Base-by-base conservation (phyloP, 2,797 vertebrate species). In the Acridotheres tristis region DNA sequence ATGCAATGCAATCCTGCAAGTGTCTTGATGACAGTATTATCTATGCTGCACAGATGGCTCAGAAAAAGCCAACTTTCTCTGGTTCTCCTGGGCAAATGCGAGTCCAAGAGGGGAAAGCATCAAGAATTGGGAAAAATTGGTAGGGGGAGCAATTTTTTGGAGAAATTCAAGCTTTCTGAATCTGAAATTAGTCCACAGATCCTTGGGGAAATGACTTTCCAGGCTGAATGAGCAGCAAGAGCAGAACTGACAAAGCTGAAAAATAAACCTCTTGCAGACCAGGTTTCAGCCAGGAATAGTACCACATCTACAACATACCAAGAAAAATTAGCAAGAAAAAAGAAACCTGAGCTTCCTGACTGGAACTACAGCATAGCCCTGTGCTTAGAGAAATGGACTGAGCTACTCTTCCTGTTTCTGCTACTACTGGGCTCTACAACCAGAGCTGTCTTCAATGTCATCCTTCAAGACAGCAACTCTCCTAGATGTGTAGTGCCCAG, bases 11-110 rank as follows among this genome's bases (percentile, higher is more conserved):
- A 15, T 16, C 51, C 61, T 34, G 40, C 61, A 27, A 81, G 88
- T 72, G 91, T 51, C 88, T 19, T 36, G 77, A 77, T 92, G 96
- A 95, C 91, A 94, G 72, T 69, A 69, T 93, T 97, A 96, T 94
- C 95, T 95, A 8, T 36, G 45, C 25, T 55, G 36, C 74, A 74
- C 88, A 88, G 63, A 91, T 85, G 94, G 66, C 67, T 87, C 61
- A 38, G 71, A 34, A 94, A 94, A 96, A 82, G 63, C 21, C 89
- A 91, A 10, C 77, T 77, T 91, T 57, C 71, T 48, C 22, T 67
- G 21, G 27, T 74, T 89, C 83, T 95, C 90, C 77, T 58, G 63
- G 76, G 77, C 68, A 95, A 92, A 90, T 18, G 8, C 1, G 21
- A 89, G 27, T 74, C 50, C 74, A 86, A 69, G 34, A 71, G 29